Evolutionary conservation across 2,797 vertebrate genomes (phyloP).

Genomic region (Pampus argenteus): DNA sequence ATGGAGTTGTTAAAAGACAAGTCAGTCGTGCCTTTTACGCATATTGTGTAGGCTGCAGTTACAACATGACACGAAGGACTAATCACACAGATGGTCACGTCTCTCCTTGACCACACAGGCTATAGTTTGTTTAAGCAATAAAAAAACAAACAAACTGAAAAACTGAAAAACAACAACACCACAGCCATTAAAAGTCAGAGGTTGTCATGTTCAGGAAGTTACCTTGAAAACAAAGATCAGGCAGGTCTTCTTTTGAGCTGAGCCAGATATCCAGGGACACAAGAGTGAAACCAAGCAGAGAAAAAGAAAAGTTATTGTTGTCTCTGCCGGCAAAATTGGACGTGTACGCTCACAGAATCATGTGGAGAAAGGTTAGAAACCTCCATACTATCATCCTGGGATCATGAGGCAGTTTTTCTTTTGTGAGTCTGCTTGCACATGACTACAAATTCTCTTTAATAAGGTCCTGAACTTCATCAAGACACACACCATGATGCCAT

Average conservation of each 20-base stretch:
- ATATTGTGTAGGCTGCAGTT: slow-evolving; percentile 54
- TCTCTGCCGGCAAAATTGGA: slow-evolving; percentile 28
- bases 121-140: slow-evolving; percentile 68
- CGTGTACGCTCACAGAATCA: slow-evolving; percentile 34
- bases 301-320: slow-evolving; percentile 34
- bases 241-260: slow-evolving; percentile 11
- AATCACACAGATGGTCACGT: slow-evolving; percentile 52
- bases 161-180: too few relatives aligned
- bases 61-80: slow-evolving; percentile 47
- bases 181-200: slow-evolving; percentile 54
- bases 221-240: slow-evolving; percentile 61
- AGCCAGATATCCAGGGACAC: slow-evolving; percentile 20
- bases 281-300: slow-evolving; percentile 14
- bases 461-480: slow-evolving; percentile 77
- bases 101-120: slow-evolving; percentile 57
- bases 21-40: slow-evolving; percentile 61
- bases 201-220: slow-evolving; percentile 57
- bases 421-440: slow-evolving; percentile 10
- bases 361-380: slow-evolving; percentile 40
- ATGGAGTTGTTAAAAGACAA: slow-evolving; percentile 76
- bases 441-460: slow-evolving; percentile 60
- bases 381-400: slow-evolving; percentile 16
- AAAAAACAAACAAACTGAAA: too few relatives aligned
- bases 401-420: slow-evolving; percentile 19
- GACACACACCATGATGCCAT: slow-evolving; percentile 64